These are phyloP conservation scores for Rhaphigaster nebulosa DNA, from an alignment of 2,888 invertebrate species.

Conservation along the genomic window DNA sequence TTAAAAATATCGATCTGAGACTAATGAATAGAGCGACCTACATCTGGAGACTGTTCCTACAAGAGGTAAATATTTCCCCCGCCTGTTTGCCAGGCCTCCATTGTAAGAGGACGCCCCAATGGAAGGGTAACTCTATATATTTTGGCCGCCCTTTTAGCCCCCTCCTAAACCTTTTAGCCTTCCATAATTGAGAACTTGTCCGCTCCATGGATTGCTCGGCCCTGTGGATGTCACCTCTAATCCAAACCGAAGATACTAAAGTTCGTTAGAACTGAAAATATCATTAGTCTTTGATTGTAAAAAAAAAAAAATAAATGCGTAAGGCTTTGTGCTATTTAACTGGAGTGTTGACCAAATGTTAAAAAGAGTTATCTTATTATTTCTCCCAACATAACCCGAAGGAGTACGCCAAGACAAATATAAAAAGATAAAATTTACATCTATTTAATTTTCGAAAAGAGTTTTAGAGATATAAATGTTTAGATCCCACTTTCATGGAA, in stretches of 20 bases:
- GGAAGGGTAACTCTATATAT: constrained; percentile 54
- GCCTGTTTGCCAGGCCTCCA: constrained; percentile 30
- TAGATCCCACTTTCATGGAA: no score
- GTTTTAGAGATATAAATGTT: no score
- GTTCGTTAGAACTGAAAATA: neutral
- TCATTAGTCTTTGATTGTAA: neutral
- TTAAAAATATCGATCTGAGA: neutral
- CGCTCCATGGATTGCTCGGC: constrained; percentile 23
- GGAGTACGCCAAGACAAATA: no score
- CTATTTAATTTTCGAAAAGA: no score
- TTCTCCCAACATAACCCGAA: no score
- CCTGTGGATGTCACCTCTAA: constrained; percentile 12
- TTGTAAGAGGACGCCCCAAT: constrained; percentile 46
- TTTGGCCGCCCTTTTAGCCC: constrained; percentile 51
- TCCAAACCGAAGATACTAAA: constrained; percentile 22
- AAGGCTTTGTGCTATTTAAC: neutral
- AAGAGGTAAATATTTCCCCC: constrained; percentile 39
- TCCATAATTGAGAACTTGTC: constrained; percentile 50
- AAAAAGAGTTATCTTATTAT: no score
- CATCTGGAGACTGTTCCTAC: constrained; percentile 16
- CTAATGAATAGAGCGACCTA: constrained; percentile 40
- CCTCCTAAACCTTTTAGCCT: constrained; percentile 51
- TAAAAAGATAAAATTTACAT: no score
- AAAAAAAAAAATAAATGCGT: neutral
- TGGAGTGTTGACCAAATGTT: no score